These are phyloP conservation scores for Mylabris sibirica DNA, from an alignment of 2,888 invertebrate species.

Conservation along the genomic window DNA sequence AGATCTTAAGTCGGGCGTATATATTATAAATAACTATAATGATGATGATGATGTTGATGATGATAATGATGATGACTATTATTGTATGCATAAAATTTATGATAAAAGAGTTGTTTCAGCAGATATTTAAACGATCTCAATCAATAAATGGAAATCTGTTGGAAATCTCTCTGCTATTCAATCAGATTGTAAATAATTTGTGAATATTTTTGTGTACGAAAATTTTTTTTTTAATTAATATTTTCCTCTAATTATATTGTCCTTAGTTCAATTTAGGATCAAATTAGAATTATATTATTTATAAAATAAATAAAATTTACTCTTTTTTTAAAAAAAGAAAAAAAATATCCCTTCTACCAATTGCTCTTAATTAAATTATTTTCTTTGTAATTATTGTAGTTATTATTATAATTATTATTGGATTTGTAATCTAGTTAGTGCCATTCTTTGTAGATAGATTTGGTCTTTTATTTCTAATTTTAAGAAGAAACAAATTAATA, in stretches of 20 bases:
- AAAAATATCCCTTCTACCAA: background rate
- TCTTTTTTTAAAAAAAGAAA: conserved; percentile 27
- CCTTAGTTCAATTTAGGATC: background rate
- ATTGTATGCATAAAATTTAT: background rate
- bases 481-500: background rate
- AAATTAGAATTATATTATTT: conserved; percentile 40
- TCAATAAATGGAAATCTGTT: conserved; percentile 42
- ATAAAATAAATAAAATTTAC: conserved; percentile 40
- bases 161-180: conserved; percentile 30
- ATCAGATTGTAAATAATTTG: conserved; percentile 38
- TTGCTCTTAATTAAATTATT: conserved; percentile 35
- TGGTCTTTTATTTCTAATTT: conserved; percentile 37
- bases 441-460: conserved; percentile 51
- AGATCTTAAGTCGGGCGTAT: conserved; percentile 13
- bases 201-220: conserved; percentile 38
- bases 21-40: background rate
- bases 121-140: conserved; percentile 50
- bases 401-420: conserved; percentile 28
- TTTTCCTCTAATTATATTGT: conserved; percentile 22
- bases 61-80: background rate
- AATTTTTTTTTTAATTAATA: conserved; percentile 25
- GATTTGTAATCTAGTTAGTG: conserved; percentile 48
- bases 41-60: background rate
- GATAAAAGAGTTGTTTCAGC: conserved; percentile 38
- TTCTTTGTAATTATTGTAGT: conserved; percentile 31